Evolutionary conservation across 2,113 vertebrate genomes (phyloP), one percentile per base, ranked within the genome.

Genomic region (Symphodus melops): DNA sequence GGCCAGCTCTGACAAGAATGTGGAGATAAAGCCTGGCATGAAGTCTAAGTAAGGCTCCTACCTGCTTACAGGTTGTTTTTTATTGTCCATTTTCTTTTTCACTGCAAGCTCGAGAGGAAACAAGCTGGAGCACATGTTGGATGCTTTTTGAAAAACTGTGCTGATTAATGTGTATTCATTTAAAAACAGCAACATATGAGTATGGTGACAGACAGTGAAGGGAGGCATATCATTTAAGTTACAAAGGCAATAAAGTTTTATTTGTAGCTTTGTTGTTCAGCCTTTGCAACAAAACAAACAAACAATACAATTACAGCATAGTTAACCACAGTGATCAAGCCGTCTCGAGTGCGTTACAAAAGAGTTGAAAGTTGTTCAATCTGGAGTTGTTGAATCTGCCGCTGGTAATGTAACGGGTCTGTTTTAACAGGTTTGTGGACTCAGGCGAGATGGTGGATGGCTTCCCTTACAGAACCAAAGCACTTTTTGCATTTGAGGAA

Each of bases 381-480:
- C 6, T 33, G 4, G 2, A 25, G 2, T 33, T 33, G 3, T 33
- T 14, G 4, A 44, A 44, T 44, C 42, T 14, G 3, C 42, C 4
- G 42, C 14, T 21, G 25, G 3, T 55, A 55, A 49, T 6, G 20
- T 49, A 10, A 7, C 33, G 5, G 62, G 41, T 62, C 28, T 72
- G 10, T 74, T 58, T 63, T 49, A 58, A 13, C 90, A 99, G 98
- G 89, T 99, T 99, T 93, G 98, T 99, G 84, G 97, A 99, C 77
- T 95, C 96, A 21, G 97, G 96, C 1, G 98, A 99, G 85, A 99
- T 99, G 98, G 81, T 95, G 0, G 98, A 99, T 10, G 96, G 90
- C 76, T 99, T 99, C 92, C 98, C 98, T 2, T 99, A 99, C 90
- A 96, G 97, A 91, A 99, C 98, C 93, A 99, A 99, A 96, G 98